These are phyloP conservation scores for Coleophora flavipennella DNA, from an alignment of 2,888 invertebrate species.

Conservation along the genomic window DNA sequence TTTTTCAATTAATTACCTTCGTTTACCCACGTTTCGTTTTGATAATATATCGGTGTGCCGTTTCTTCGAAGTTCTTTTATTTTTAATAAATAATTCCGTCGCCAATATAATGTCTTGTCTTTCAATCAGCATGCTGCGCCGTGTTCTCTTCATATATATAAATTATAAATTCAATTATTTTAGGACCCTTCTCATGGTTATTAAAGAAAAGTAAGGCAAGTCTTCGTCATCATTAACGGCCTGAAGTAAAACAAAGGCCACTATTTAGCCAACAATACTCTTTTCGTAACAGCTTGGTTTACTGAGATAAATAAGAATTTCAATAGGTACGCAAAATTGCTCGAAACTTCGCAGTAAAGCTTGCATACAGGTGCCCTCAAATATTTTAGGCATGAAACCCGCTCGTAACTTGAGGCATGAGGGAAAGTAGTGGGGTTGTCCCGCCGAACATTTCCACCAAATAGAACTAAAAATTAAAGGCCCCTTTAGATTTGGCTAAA, in stretches of 20 bases:
- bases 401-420: too few relatives aligned
- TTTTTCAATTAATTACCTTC: conserved; percentile 10
- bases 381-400: too few relatives aligned
- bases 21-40: conserved; percentile 17
- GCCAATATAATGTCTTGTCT: conserved; percentile 2
- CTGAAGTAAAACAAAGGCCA: conserved; percentile 1
- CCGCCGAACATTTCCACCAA: too few relatives aligned
- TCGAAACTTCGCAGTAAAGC: too few relatives aligned
- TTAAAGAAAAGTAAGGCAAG: conserved; percentile 3
- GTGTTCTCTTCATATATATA: not conserved
- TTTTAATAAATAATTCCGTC: not conserved
- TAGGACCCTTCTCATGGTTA: conserved; percentile 1
- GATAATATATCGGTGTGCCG: conserved; percentile 12
- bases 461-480: too few relatives aligned
- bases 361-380: too few relatives aligned
- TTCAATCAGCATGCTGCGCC: conserved; percentile 3
- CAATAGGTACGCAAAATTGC: too few relatives aligned
- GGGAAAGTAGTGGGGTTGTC: too few relatives aligned
- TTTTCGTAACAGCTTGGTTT: too few relatives aligned
- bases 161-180: conserved; percentile 3
- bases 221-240: conserved; percentile 3
- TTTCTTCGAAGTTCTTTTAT: conserved; percentile 7
- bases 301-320: too few relatives aligned
- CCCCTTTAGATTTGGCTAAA: too few relatives aligned
- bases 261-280: not conserved